phyloP scores from a whole-genome alignment of 1,140 invertebrate genomes.

The Drosophila burlai region DNA sequence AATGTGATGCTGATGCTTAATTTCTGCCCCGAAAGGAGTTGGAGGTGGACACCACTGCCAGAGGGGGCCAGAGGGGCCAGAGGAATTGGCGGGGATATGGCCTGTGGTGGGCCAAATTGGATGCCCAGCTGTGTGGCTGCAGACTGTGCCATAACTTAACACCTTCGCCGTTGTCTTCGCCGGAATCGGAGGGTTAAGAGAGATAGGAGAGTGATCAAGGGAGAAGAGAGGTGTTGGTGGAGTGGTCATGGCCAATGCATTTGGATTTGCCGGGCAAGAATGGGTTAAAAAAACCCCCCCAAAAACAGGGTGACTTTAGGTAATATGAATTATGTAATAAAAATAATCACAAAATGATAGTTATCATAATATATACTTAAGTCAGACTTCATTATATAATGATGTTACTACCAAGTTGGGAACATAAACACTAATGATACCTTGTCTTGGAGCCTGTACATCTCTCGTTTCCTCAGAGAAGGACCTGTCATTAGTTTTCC shows the following conservation, averaged over 20 bases:
- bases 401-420: no score
- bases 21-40: constrained; percentile 45
- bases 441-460: no score
- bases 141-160: constrained; percentile 82
- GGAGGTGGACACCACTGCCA: constrained; percentile 21
- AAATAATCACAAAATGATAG: background rate
- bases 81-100: constrained; percentile 20
- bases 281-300: background rate
- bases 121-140: constrained; percentile 74
- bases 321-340: background rate
- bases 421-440: background rate
- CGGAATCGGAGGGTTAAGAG: constrained; percentile 20
- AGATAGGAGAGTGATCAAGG: background rate
- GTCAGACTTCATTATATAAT: background rate
- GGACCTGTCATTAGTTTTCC: background rate
- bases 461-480: background rate
- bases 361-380: background rate
- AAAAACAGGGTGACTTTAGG: constrained; percentile 30
- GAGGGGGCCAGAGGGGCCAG: constrained; percentile 5
- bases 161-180: constrained; percentile 73
- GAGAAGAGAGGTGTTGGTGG: background rate
- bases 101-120: constrained; percentile 71
- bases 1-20: constrained; percentile 80
- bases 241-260: constrained; percentile 16
- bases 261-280: background rate